These are phyloP conservation scores for Neolamprologus tretocephalus DNA, from an alignment of 2,113 vertebrate genomes.

Conservation along the genomic window DNA sequence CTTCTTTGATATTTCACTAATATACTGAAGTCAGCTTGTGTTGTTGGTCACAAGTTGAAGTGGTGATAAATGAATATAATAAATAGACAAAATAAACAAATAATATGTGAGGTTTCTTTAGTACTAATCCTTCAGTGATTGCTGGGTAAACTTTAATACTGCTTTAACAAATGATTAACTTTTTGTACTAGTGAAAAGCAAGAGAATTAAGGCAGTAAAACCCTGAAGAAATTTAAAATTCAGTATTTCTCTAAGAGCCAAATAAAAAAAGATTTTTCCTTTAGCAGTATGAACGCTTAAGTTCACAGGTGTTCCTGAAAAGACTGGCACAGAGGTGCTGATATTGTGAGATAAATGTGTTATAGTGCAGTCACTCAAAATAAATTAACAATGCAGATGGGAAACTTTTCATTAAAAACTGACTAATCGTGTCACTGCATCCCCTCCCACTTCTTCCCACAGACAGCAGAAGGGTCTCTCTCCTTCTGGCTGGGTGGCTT, in stretches of 20 bases:
- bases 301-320: background rate
- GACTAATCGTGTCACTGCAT: background rate
- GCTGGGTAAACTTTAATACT: background rate
- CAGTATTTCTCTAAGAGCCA: background rate
- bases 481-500: background rate
- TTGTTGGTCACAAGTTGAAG: background rate
- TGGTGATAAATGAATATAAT: background rate
- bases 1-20: background rate
- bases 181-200: background rate
- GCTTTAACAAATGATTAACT: slow-evolving; percentile 14
- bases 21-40: background rate
- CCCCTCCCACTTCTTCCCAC: background rate
- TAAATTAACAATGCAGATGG: background rate
- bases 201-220: background rate
- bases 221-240: background rate
- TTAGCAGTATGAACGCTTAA: background rate
- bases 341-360: background rate
- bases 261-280: background rate
- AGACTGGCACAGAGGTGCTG: background rate
- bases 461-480: background rate
- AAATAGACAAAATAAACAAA: background rate
- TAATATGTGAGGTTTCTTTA: background rate
- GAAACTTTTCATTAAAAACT: background rate
- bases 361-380: background rate
- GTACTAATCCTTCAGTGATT: background rate